These are phyloP conservation scores for Steinernema hermaphroditum DNA, from an alignment of 2,888 invertebrate genomes.

Conservation along the genomic window DNA sequence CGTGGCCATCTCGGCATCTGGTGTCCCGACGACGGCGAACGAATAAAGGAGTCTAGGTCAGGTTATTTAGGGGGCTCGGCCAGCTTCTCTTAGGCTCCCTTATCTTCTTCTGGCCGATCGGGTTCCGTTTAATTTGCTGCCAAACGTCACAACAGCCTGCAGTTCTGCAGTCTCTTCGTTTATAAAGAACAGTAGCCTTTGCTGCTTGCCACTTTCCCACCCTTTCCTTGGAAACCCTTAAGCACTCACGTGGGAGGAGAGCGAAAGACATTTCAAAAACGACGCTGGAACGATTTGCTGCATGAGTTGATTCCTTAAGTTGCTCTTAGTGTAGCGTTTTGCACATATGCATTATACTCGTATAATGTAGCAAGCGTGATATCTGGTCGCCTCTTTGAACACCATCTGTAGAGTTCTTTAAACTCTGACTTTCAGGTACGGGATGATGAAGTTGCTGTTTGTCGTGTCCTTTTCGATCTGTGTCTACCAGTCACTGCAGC, in stretches of 20 bases:
- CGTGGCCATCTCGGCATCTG: background rate
- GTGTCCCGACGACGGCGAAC: background rate
- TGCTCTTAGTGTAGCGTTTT: background rate
- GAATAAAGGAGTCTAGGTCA: constrained; percentile 21
- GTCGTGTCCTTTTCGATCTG: constrained; percentile 10
- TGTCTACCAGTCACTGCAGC: constrained; percentile 19
- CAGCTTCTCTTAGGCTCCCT: background rate
- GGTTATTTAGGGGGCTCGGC: background rate
- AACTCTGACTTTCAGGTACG: too few species aligned
- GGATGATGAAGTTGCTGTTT: constrained; percentile 25
- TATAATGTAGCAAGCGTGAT: too few species aligned
- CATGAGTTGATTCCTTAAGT: constrained; percentile 18
- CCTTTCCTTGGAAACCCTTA: background rate
- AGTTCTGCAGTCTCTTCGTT: background rate
- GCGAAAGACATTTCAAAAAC: constrained; percentile 21
- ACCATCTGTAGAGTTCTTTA: too few species aligned
- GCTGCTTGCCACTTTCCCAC: background rate
- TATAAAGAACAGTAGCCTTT: background rate
- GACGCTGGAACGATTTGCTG: background rate
- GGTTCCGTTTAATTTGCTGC: background rate
- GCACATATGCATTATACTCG: too few species aligned
- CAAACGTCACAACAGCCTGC: background rate
- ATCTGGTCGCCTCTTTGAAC: too few species aligned
- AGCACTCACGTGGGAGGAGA: constrained; percentile 1
- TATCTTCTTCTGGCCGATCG: background rate